Evolutionary conservation across 1,140 invertebrate genomes (phyloP).

Genomic region (Gryllus bimaculatus): DNA sequence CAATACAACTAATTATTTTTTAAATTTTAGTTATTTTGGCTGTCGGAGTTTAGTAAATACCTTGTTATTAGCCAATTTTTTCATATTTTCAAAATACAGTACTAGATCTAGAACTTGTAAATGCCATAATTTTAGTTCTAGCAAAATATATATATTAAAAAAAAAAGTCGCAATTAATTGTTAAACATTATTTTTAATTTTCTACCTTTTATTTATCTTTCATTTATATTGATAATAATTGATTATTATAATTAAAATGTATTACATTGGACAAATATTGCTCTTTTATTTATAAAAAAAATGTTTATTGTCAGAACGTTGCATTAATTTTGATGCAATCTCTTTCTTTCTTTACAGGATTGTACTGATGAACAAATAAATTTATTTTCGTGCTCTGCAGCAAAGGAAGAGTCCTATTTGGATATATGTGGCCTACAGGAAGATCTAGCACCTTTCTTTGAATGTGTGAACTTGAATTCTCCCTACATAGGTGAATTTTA

Average conservation of each 20-base stretch:
- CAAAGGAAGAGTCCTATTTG: neutral
- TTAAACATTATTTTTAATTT: too few species aligned
- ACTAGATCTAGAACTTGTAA: neutral
- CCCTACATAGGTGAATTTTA: neutral
- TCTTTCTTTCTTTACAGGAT: neutral
- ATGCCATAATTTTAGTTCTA: neutral
- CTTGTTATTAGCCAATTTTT: neutral
- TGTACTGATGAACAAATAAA: neutral
- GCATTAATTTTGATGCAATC: too few species aligned
- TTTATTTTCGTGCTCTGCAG: neutral
- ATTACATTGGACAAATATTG: too few species aligned
- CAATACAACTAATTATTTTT: too few species aligned
- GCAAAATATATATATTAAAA: neutral
- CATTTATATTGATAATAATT: neutral
- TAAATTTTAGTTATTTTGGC: too few species aligned
- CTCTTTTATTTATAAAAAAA: too few species aligned
- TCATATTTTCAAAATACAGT: neutral
- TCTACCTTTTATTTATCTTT: neutral
- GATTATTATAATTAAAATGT: neutral
- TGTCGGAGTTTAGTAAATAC: too few species aligned
- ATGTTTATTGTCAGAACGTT: too few species aligned
- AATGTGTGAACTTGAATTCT: neutral
- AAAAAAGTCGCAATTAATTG: neutral
- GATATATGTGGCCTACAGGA: neutral
- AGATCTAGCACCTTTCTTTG: neutral